Evolutionary conservation across 2,797 vertebrate genomes (phyloP), one percentile per base, ranked within the genome.

Genomic region (Takifugu rubripes): DNA sequence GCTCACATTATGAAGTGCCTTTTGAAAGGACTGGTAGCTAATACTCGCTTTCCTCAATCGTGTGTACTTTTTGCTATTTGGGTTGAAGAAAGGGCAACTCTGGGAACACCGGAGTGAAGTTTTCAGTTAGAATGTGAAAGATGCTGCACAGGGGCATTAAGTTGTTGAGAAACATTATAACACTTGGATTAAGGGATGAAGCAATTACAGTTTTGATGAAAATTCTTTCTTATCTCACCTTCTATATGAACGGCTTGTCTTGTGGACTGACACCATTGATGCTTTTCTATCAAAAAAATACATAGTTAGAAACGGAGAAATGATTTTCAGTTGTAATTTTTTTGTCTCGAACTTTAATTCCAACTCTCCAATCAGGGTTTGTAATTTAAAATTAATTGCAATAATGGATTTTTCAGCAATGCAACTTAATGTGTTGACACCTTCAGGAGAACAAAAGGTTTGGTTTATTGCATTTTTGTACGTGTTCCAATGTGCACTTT

Each of bases 61-160:
- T 21, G 50, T 74, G 65, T 73, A 61, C 54, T 75, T 65, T 68
- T 66, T 69, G 69, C 69, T 71, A 31, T 72, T 64, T 56, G 59
- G 77, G 60, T 59, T 64, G 45, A 48, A 64, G 55, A 56, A 42
- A n/a, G 44, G 52, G 57, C 64, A 60, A 57, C 56, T 64, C 29
- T 76, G 66, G 70, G 60, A n/a, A 8, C 85, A 67, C 78, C 63
- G 60, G 71, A 83, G 77, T 84, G 78, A 86, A 85, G 80, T 81
- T 86, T 86, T 84, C 72, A 78, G 84, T 72, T 79, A 88, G 21
- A 92, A 92, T 91, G 86, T 90, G 88, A 92, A 88, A 65, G 59
- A 84, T 77, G 60, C 71, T 82, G 68, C 70, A 83, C 73, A 77
- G 75, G 88, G 84, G 92, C 90, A 90, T 87, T 92, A 79, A 75